A percentile compares a stretch with the other conserved stretches of the same genome.
These are phyloP conservation scores for Sthenelais limicola DNA, from an alignment of 2,888 invertebrate genomes.

Conservation along the genomic window DNA sequence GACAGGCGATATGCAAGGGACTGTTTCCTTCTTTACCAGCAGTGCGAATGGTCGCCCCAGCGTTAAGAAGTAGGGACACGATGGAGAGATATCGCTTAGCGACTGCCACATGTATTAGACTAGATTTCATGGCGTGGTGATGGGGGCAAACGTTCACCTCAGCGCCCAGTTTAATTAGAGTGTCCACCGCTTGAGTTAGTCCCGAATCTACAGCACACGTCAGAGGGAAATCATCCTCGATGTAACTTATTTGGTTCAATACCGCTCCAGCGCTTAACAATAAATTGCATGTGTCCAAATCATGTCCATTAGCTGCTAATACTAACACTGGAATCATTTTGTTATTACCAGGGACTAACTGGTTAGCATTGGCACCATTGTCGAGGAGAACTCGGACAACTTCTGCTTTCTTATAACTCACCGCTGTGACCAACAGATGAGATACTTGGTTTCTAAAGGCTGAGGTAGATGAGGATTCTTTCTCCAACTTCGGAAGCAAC, in stretches of 20 bases:
- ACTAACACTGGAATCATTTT: background rate
- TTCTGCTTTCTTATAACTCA: background rate
- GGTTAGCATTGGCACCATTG: slow-evolving; percentile 22
- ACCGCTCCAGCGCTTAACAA: slow-evolving; percentile 13
- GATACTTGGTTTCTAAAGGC: slow-evolving; percentile 11
- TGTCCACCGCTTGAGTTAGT: background rate
- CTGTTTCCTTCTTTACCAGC: slow-evolving; percentile 52
- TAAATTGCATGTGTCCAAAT: background rate
- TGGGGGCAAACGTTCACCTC: slow-evolving; percentile 25
- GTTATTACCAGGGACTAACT: background rate
- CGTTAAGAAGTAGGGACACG: slow-evolving; percentile 53
- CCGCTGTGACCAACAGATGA: background rate
- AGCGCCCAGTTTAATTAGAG: slow-evolving; percentile 15
- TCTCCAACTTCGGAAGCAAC: slow-evolving; percentile 2
- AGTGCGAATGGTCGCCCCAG: slow-evolving; percentile 54
- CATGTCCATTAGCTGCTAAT: slow-evolving; percentile 13
- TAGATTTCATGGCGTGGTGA: background rate
- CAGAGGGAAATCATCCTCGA: slow-evolving; percentile 9
- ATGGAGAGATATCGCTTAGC: slow-evolving; percentile 49
- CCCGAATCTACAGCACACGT: background rate
- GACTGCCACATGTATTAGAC: slow-evolving; percentile 48
- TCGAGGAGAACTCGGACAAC: background rate
- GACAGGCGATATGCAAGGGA: slow-evolving; percentile 53
- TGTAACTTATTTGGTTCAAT: slow-evolving; percentile 10
- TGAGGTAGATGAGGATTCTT: background rate